Evolutionary conservation across 2,888 invertebrate species (phyloP), one percentile per base, ranked within the genome.

Genomic region (Lasioglossum zephyrum): DNA sequence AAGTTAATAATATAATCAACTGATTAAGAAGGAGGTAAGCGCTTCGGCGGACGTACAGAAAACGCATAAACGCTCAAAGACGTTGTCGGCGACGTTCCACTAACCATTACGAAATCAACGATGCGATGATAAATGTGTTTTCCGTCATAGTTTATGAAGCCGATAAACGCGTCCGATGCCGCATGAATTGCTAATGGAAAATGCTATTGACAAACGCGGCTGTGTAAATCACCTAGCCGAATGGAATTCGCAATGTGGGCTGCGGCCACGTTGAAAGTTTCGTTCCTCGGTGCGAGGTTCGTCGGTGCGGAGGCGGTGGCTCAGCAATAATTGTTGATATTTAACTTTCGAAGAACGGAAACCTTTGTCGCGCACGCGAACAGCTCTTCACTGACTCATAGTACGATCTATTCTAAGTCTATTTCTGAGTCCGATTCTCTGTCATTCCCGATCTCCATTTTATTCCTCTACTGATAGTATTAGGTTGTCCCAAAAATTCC

Each of bases 101-200:
- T 77, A 74, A 53, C 83, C 82, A 86, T 92, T 92, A 89, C 90
- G 92, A 92, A 92, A 93, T 87, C 89, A 90, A 87, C 84, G 90
- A 87, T 91, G 82, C 87, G 87, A 92, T 92, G 92, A 91, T 92
- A 88, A 89, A 92, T 89, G 87, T 88, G 89, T 90, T 90, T 90
- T 87, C 87, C 86, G 84, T 85, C 77, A 70, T 86, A 88, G 88
- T 92, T 93, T 93, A 93, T 92, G 92, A 93, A 91, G 85, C 90
- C 88, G 91, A 93, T 93, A 93, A 93, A 93, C 91, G 90, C 91
- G 88, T 80, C 88, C 87, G 87, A 88, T 88, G 92, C 88, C 87
- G 86, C 91, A 91, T 92, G 93, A 93, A 93, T 93, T 90, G 92
- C 91, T 88, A 91, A 93, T 93, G 89, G 90, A 91, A 89, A 91